A percentile compares a stretch with the other conserved stretches of the same genome.
Evolutionary conservation across 2,888 invertebrate genomes (phyloP).

Genomic region (Amphipoea oculea): DNA sequence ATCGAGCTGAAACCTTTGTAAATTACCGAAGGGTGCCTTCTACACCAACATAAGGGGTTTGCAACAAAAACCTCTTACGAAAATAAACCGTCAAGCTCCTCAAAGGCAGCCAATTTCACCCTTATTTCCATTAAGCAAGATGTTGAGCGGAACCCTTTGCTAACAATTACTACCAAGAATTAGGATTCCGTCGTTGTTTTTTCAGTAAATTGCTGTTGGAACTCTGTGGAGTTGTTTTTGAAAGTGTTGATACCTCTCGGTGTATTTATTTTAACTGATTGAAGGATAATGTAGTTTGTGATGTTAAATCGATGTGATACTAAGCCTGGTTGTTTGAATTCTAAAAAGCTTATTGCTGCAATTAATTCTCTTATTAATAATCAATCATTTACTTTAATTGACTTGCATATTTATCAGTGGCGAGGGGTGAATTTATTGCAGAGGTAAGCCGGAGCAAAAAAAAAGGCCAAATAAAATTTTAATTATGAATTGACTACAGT

Average conservation of each 20-base stretch:
- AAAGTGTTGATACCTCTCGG: neutral
- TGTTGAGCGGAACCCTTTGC: constrained; percentile 44
- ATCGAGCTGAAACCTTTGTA: constrained; percentile 31
- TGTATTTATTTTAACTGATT: constrained; percentile 28
- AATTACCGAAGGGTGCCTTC: constrained; percentile 22
- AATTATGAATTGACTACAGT: too few species aligned
- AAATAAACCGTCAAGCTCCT: constrained; percentile 44
- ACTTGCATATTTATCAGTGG: neutral
- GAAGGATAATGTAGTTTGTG: neutral
- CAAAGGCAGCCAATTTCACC: constrained; percentile 55
- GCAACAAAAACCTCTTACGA: constrained; percentile 36
- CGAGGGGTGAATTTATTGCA: too few species aligned
- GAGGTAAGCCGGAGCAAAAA: too few species aligned
- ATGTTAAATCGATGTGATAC: neutral
- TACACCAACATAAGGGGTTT: constrained; percentile 34
- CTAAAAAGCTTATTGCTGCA: neutral
- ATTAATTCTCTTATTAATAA: neutral
- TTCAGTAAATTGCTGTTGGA: constrained; percentile 38
- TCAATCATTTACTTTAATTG: neutral
- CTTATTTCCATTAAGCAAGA: constrained; percentile 60
- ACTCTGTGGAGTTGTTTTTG: constrained; percentile 6
- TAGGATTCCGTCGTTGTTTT: constrained; percentile 37
- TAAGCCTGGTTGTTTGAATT: neutral
- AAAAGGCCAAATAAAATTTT: too few species aligned
- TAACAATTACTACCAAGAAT: constrained; percentile 49